A percentile compares a stretch with the other conserved stretches of the same genome.
These are phyloP conservation scores for Sebastes steindachneri DNA, from an alignment of 2,797 vertebrate genomes.

Conservation along the genomic window DNA sequence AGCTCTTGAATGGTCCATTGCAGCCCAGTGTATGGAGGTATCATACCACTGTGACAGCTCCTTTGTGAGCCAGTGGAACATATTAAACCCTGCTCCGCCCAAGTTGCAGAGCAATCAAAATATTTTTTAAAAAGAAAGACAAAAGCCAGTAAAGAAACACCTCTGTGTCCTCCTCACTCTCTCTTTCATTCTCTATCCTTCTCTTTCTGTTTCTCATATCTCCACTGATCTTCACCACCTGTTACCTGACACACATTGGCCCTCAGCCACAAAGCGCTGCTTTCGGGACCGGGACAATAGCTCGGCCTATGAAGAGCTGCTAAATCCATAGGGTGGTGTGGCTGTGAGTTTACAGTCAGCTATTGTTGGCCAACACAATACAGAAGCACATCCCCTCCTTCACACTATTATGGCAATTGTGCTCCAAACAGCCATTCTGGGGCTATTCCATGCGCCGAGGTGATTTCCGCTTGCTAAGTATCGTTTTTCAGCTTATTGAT, in stretches of 20 bases:
- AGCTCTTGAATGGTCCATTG: constrained; percentile 54
- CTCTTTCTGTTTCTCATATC: constrained; percentile 35
- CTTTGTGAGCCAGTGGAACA: constrained; percentile 69
- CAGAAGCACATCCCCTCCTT: constrained; percentile 69
- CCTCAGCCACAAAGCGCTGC: constrained; percentile 62
- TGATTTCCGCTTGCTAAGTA: constrained; percentile 76
- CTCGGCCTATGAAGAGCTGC: constrained; percentile 53
- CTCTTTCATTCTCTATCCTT: constrained; percentile 16
- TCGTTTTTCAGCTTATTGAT: constrained; percentile 82
- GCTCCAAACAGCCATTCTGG: constrained; percentile 71
- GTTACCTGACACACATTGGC: constrained; percentile 78
- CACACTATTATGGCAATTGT: constrained; percentile 58
- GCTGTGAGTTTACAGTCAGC: constrained; percentile 70
- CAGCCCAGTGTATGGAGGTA: constrained; percentile 57
- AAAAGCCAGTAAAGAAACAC: constrained; percentile 9
- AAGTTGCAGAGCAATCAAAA: constrained; percentile 67
- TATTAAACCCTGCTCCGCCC: constrained; percentile 71
- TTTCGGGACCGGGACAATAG: constrained; percentile 71
- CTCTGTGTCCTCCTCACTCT: constrained; percentile 29
- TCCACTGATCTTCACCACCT: constrained; percentile 60
- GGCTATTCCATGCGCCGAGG: constrained; percentile 62
- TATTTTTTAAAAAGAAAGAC: constrained; percentile 25
- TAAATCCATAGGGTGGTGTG: constrained; percentile 72
- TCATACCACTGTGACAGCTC: constrained; percentile 68
- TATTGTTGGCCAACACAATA: constrained; percentile 80